These are phyloP conservation scores for Globia sparganii DNA, from an alignment of 2,888 invertebrate species.

Conservation along the genomic window DNA sequence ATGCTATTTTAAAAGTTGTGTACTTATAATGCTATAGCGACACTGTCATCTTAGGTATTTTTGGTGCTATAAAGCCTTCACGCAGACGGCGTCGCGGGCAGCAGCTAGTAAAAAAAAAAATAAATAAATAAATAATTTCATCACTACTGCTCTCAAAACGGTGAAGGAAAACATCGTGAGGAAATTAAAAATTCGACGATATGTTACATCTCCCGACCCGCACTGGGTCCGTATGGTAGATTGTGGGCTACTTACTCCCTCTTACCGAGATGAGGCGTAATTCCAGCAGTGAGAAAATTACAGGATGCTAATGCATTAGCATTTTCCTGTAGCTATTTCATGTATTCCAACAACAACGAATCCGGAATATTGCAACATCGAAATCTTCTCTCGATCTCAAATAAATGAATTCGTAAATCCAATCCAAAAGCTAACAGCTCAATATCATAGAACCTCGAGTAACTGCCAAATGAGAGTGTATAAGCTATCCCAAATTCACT, in stretches of 20 bases:
- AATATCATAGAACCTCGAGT: conserved; percentile 6
- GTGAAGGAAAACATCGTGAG: too few species aligned
- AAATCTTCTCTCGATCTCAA: conserved; percentile 5
- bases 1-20: too few species aligned
- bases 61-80: too few species aligned
- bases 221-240: too few species aligned
- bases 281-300: neutral
- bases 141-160: neutral
- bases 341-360: neutral
- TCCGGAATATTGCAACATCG: neutral
- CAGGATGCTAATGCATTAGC: neutral
- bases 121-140: neutral
- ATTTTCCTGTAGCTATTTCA: neutral
- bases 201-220: too few species aligned
- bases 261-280: neutral
- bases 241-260: too few species aligned
- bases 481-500: conserved; percentile 55
- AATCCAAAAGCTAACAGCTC: neutral
- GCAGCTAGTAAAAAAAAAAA: too few species aligned
- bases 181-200: too few species aligned
- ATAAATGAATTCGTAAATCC: conserved; percentile 4
- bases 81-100: too few species aligned
- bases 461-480: conserved; percentile 34
- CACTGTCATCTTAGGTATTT: too few species aligned
- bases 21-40: too few species aligned